phyloP scores from a whole-genome alignment of 2,888 invertebrate species.

The Bursaphelenchus okinawaensis region DNA sequence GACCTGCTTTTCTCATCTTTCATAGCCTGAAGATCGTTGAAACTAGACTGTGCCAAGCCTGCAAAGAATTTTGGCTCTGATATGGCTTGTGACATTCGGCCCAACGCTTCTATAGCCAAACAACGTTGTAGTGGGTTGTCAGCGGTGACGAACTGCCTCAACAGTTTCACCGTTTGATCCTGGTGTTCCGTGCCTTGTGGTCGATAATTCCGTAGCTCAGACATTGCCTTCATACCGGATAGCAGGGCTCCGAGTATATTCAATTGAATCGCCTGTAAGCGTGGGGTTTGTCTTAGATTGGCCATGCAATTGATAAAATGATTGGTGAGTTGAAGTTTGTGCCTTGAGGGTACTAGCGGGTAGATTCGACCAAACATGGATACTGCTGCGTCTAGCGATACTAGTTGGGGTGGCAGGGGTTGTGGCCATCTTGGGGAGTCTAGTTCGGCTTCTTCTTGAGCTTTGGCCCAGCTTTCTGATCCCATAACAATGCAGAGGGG shows the following conservation, averaged over 20 bases:
- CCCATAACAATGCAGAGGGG: constrained; percentile 70
- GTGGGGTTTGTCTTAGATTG: constrained; percentile 38
- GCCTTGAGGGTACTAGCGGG: constrained; percentile 86
- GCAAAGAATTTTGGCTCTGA: constrained; percentile 77
- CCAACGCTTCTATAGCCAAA: constrained; percentile 88
- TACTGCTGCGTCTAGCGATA: constrained; percentile 90
- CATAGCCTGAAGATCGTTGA: constrained; percentile 71
- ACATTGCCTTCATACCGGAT: constrained; percentile 70
- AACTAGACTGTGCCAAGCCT: constrained; percentile 80
- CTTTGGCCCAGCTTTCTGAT: constrained; percentile 3
- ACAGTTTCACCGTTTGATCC: constrained; percentile 31
- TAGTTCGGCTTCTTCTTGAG: constrained; percentile 14
- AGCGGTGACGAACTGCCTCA: constrained; percentile 59
- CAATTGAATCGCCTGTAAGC: constrained; percentile 66
- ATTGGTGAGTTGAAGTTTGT: constrained; percentile 87
- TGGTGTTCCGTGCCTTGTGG: constrained; percentile 42
- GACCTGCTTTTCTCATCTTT: constrained; percentile 80
- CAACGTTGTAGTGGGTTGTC: constrained; percentile 69
- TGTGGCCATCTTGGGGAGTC: constrained; percentile 44
- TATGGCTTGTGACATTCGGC: constrained; percentile 83
- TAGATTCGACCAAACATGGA: constrained; percentile 87
- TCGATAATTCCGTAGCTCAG: constrained; percentile 19
- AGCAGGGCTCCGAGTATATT: constrained; percentile 90
- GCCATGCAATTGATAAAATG: constrained; percentile 87
- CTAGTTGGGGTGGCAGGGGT: constrained; percentile 80